Conservation (phyloP, 2,113 vertebrate genomes). For the Oryzias curvinotus region DNA sequence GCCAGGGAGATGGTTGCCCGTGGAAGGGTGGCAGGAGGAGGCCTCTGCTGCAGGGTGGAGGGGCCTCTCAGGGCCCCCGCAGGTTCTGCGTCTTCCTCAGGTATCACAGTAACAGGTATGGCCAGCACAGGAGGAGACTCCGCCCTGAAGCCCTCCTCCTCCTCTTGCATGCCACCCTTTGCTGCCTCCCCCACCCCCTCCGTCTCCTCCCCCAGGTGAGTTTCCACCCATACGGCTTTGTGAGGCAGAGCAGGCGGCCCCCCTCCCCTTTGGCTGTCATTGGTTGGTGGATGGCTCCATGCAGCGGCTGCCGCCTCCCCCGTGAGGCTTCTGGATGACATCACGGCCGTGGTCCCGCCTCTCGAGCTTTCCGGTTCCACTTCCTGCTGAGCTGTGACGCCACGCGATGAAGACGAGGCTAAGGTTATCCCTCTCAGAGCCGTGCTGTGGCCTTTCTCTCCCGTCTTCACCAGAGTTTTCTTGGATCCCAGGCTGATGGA, state of each 20-base stretch:
- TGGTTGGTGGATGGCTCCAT: constrained; percentile 17
- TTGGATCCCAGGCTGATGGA: constrained; percentile 51
- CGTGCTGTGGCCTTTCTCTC: constrained; percentile 44
- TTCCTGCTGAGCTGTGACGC: constrained; percentile 5
- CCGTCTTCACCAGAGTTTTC: constrained; percentile 52
- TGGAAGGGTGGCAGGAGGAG: constrained; percentile 39
- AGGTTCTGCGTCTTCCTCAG: constrained; percentile 44
- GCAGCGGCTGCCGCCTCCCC: neutral
- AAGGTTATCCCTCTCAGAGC: constrained; percentile 58
- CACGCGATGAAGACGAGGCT: constrained; percentile 28
- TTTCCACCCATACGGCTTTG: constrained; percentile 76
- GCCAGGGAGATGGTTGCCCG: constrained; percentile 25
- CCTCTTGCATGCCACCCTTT: constrained; percentile 24
- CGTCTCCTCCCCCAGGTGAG: constrained; percentile 67
- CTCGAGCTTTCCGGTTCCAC: constrained; percentile 16
- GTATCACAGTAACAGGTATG: constrained; percentile 61
- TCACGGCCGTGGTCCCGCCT: constrained; percentile 24
- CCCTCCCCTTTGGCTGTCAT: constrained; percentile 11
- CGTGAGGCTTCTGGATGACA: constrained; percentile 11
- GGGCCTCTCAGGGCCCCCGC: neutral
- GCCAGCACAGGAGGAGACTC: constrained; percentile 62
- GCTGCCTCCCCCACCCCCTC: constrained; percentile 43
- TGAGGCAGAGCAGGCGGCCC: constrained; percentile 56
- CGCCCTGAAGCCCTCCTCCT: constrained; percentile 52
- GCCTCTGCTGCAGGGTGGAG: constrained; percentile 10